Percentiles rank a stretch among this genome's conserved stretches.
Conservation (phyloP, 2,888 invertebrate genomes). For the Cataglyphis rosenhaueri region DNA sequence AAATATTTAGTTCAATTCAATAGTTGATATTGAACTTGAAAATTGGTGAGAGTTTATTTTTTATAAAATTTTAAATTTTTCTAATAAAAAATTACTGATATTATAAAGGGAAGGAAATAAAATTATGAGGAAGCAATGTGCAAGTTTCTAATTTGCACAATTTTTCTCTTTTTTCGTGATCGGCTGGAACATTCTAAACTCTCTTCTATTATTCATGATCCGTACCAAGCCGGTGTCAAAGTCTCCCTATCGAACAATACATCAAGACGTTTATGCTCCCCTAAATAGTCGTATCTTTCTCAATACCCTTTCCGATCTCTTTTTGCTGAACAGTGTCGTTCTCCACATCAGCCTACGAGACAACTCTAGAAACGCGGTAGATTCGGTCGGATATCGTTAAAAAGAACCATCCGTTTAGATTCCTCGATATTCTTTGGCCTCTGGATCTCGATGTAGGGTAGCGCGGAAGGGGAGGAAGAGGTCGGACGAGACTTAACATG, state of each 20-base stretch:
- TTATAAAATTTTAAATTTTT: too few relatives aligned
- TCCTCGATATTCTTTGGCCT: slow-evolving; percentile 36
- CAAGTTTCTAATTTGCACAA: too few relatives aligned
- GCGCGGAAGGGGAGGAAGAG: slow-evolving; percentile 8
- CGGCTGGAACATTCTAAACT: neutral
- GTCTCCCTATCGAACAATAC: slow-evolving; percentile 62
- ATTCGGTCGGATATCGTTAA: slow-evolving; percentile 64
- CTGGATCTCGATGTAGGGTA: slow-evolving; percentile 25
- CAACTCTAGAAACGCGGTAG: slow-evolving; percentile 70
- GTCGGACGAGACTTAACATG: slow-evolving; percentile 76
- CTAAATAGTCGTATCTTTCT: slow-evolving; percentile 37
- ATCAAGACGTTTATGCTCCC: slow-evolving; percentile 70
- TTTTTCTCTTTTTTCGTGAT: neutral
- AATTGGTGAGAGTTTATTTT: too few relatives aligned
- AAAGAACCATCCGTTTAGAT: slow-evolving; percentile 64
- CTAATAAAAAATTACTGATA: too few relatives aligned
- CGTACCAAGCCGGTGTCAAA: slow-evolving; percentile 57
- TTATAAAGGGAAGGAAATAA: too few relatives aligned
- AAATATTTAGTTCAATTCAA: too few relatives aligned
- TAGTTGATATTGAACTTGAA: too few relatives aligned
- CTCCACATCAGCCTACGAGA: slow-evolving; percentile 69
- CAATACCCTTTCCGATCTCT: slow-evolving; percentile 19
- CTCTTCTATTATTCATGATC: slow-evolving; percentile 65
- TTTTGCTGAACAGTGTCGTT: slow-evolving; percentile 26
- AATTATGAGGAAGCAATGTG: too few relatives aligned